These are phyloP conservation scores for Brevimyrus niger DNA, from an alignment of 2,113 vertebrate genomes.

Conservation along the genomic window DNA sequence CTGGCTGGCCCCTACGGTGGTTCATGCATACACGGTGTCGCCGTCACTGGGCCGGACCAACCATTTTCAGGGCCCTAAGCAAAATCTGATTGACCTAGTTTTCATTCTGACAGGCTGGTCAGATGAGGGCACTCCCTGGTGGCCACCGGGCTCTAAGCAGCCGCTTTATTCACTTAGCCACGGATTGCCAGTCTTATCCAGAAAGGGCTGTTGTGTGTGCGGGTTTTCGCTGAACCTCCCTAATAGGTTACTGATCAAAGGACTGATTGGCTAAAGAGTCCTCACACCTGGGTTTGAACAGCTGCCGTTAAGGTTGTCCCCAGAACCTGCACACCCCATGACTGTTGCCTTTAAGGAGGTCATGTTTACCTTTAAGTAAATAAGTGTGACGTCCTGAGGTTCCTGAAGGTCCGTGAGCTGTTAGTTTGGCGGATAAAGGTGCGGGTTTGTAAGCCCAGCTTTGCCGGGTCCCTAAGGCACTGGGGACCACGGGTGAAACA, in stretches of 20 bases:
- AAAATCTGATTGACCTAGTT: background rate
- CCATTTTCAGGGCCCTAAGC: background rate
- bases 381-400: background rate
- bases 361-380: background rate
- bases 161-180: background rate
- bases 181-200: background rate
- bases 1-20: background rate
- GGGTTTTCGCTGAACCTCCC: background rate
- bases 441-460: background rate
- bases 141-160: background rate
- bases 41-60: background rate
- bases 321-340: background rate
- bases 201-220: background rate
- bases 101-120: background rate
- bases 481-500: background rate
- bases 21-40: background rate
- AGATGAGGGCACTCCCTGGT: background rate
- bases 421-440: background rate
- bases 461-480: background rate
- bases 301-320: background rate
- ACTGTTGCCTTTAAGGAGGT: background rate
- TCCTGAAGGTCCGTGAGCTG: background rate
- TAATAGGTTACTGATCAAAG: background rate
- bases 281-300: background rate
- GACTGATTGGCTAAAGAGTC: background rate